Conservation (phyloP, 2,113 vertebrate genomes). For the Atrichornis clamosus region DNA sequence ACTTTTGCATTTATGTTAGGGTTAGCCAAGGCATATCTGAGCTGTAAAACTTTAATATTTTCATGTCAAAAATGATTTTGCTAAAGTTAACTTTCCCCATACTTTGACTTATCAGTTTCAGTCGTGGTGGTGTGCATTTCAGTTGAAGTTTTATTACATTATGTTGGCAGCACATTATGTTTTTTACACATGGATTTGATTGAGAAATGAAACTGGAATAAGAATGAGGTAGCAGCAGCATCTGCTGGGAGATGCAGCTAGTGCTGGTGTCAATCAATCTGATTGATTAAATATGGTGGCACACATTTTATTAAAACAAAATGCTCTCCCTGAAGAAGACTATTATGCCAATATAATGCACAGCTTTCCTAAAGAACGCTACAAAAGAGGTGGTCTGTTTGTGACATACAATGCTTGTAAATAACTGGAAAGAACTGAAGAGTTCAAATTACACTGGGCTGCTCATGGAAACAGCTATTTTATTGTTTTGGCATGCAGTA, state of each 20-base stretch:
- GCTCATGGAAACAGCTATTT: slow-evolving; percentile 19
- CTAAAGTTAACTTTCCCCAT: slow-evolving; percentile 74
- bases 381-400: slow-evolving; percentile 43
- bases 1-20: slow-evolving; percentile 37
- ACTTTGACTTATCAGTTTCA: slow-evolving; percentile 74
- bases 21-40: slow-evolving; percentile 41
- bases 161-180: slow-evolving; percentile 75
- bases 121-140: slow-evolving; percentile 72
- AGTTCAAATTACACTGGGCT: slow-evolving; percentile 34
- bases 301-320: slow-evolving; percentile 75
- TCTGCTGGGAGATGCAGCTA: slow-evolving; percentile 70
- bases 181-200: slow-evolving; percentile 82
- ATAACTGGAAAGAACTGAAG: slow-evolving; percentile 15
- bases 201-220: slow-evolving; percentile 81
- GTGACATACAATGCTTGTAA: slow-evolving; percentile 12
- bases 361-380: slow-evolving; percentile 43
- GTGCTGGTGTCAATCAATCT: slow-evolving; percentile 77
- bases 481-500: neutral
- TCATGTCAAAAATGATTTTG: slow-evolving; percentile 74
- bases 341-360: slow-evolving; percentile 48
- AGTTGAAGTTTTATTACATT: slow-evolving; percentile 77
- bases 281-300: slow-evolving; percentile 82
- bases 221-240: slow-evolving; percentile 76
- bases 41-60: slow-evolving; percentile 70
- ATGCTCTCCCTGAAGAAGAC: slow-evolving; percentile 69